Evolutionary conservation across 2,113 vertebrate genomes (phyloP).

Genomic region (Nematolebias whitei): DNA sequence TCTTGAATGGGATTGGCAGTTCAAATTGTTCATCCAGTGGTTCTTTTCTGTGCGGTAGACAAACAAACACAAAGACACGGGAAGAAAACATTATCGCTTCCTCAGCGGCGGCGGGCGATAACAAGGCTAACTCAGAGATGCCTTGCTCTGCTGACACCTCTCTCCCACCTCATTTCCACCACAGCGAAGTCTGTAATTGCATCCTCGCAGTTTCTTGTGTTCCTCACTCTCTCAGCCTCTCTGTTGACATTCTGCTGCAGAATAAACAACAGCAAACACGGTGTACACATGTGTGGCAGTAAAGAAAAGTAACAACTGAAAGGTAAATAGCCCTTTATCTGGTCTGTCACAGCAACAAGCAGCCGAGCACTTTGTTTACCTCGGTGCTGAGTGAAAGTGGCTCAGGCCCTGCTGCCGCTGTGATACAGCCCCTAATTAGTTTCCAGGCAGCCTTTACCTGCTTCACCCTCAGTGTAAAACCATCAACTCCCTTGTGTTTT

Average conservation of each 20-base stretch:
- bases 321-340: conserved; percentile 76
- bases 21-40: no score
- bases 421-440: conserved; percentile 72
- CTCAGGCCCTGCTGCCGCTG: conserved; percentile 60
- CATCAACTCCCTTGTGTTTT: conserved; percentile 40
- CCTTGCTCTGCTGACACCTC: conserved; percentile 24
- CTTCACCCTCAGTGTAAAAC: conserved; percentile 35
- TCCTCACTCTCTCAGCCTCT: conserved; percentile 16
- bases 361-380: conserved; percentile 69
- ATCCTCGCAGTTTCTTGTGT: conserved; percentile 18
- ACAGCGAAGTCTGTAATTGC: conserved; percentile 50
- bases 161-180: conserved; percentile 51
- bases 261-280: conserved; percentile 42
- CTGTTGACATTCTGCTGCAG: conserved; percentile 54
- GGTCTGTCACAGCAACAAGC: conserved; percentile 69
- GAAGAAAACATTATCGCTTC: no score
- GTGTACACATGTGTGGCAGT: conserved; percentile 35
- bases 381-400: conserved; percentile 59
- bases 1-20: no score
- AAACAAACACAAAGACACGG: no score
- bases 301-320: conserved; percentile 65
- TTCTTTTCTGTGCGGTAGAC: no score
- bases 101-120: conserved; percentile 23
- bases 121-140: conserved; percentile 24
- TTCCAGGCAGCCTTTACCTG: conserved; percentile 67